Evolutionary conservation across 2,888 invertebrate species (phyloP).

Genomic region (Lasioglossum zephyrum): DNA sequence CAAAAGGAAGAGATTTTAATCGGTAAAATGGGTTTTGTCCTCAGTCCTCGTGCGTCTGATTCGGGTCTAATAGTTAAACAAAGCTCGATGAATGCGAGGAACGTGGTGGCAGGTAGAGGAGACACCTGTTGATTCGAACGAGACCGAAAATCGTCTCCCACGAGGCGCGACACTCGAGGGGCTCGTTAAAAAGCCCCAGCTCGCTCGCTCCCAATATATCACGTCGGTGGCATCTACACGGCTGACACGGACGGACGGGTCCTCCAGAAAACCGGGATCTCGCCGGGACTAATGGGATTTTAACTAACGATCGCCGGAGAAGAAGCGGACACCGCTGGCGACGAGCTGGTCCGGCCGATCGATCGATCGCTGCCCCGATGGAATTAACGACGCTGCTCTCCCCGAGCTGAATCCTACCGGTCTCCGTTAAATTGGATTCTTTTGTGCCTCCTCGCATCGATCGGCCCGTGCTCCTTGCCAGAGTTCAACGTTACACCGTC

Average conservation of each 20-base stretch:
- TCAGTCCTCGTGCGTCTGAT: not conserved
- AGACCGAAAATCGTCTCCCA: conserved; percentile 70
- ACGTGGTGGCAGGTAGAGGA: conserved; percentile 71
- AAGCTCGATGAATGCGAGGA: conserved; percentile 70
- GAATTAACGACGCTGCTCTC: conserved; percentile 48
- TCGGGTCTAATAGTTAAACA: conserved; percentile 66
- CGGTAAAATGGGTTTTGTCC: not conserved
- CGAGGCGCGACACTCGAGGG: conserved; percentile 49
- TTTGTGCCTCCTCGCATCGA: conserved; percentile 32
- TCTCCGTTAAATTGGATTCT: conserved; percentile 55
- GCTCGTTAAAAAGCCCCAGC: conserved; percentile 72
- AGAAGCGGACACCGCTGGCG: conserved; percentile 54
- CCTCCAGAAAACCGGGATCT: conserved; percentile 76
- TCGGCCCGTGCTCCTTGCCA: not conserved
- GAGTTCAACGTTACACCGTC: not conserved
- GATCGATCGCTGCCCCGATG: conserved; percentile 44
- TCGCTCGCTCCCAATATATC: conserved; percentile 80
- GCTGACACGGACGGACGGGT: conserved; percentile 77
- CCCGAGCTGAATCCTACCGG: conserved; percentile 6
- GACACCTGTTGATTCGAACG: conserved; percentile 80
- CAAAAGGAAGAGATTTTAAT: not conserved
- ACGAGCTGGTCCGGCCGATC: conserved; percentile 40
- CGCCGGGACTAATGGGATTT: conserved; percentile 81
- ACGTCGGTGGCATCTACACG: conserved; percentile 77
- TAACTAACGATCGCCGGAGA: conserved; percentile 78